Percentiles rank a stretch among this genome's conserved stretches.
These are phyloP conservation scores for Planococcus citri DNA, from an alignment of 1,140 invertebrate genomes.

Conservation along the genomic window DNA sequence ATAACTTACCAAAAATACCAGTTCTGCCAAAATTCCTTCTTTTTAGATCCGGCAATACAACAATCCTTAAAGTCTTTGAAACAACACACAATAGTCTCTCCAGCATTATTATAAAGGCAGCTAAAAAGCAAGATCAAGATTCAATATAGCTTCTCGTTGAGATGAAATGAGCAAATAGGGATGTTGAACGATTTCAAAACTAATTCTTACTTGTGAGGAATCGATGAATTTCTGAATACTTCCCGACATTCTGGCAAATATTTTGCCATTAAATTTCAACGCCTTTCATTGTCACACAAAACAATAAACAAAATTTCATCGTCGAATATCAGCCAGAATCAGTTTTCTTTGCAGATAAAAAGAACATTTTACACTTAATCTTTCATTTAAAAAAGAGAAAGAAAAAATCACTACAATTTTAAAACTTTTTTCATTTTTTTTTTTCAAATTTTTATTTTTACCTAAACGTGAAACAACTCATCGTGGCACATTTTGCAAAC, in stretches of 20 bases:
- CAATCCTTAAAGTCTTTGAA: constrained; percentile 25
- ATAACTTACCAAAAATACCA: constrained; percentile 20
- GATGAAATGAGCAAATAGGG: background rate
- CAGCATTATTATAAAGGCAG: constrained; percentile 20
- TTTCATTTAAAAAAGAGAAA: no score
- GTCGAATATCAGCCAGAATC: no score
- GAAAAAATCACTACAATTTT: no score
- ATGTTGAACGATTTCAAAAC: no score
- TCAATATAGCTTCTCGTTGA: constrained; percentile 12
- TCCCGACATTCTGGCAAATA: constrained; percentile 8
- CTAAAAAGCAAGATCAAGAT: constrained; percentile 14
- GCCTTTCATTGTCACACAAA: background rate
- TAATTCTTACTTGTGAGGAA: constrained; percentile 14
- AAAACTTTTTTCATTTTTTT: no score
- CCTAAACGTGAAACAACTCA: no score
- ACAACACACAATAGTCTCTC: constrained; percentile 23
- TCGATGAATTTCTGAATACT: background rate
- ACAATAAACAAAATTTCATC: background rate
- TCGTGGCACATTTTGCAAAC: no score
- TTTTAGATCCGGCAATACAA: constrained; percentile 21
- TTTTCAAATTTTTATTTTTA: no score
- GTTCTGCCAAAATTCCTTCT: constrained; percentile 25
- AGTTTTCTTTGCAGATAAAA: no score
- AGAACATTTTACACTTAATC: no score
- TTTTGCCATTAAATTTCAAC: constrained; percentile 1